Percentiles rank a stretch among this genome's conserved stretches.
phyloP scores from a whole-genome alignment of 2,113 vertebrate species.

The Silurus glanis region DNA sequence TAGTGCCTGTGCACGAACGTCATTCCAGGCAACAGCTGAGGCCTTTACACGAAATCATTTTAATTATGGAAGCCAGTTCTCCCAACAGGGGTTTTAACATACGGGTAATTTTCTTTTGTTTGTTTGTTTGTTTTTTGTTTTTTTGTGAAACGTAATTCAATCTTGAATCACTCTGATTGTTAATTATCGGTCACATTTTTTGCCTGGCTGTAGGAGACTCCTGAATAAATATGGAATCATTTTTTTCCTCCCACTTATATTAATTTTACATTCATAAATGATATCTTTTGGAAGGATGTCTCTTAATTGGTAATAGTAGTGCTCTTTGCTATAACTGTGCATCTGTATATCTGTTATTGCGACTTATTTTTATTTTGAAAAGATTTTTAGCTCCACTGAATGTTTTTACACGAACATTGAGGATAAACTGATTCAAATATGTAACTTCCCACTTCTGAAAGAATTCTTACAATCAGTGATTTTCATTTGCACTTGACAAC shows the following conservation, averaged over 20 bases:
- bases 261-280: not conserved
- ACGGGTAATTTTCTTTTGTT: conserved; percentile 36
- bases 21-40: conserved; percentile 39
- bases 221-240: conserved; percentile 45
- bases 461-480: not conserved
- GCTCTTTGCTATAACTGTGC: conserved; percentile 7
- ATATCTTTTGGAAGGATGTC: conserved; percentile 5
- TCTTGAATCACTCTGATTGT: conserved; percentile 34
- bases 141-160: conserved; percentile 31
- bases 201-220: conserved; percentile 10
- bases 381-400: too few species aligned
- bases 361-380: not conserved
- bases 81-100: conserved; percentile 47
- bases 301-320: conserved; percentile 6
- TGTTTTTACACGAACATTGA: too few species aligned
- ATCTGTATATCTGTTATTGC: not conserved
- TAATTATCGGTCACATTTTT: conserved; percentile 43
- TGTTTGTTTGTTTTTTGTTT: conserved; percentile 41
- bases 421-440: too few species aligned
- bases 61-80: conserved; percentile 44
- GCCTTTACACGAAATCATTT: conserved; percentile 43
- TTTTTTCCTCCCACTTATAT: not conserved
- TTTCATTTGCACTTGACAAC: not conserved
- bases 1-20: conserved; percentile 21
- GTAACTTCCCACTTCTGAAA: too few species aligned